These are phyloP conservation scores for Chaetoderma sp. DNA, from an alignment of 2,888 invertebrate species.

Conservation along the genomic window DNA sequence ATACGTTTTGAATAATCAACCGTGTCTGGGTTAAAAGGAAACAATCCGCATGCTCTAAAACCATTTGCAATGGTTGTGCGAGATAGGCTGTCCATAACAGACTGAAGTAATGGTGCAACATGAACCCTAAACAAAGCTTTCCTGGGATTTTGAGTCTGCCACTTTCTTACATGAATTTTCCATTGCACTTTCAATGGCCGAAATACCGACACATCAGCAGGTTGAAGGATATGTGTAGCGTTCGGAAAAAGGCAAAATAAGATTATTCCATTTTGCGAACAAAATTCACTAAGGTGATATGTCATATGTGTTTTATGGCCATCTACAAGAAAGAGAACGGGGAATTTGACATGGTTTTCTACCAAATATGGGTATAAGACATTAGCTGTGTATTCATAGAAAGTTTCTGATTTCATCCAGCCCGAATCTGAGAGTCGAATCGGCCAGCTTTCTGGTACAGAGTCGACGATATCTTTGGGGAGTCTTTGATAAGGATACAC, in stretches of 20 bases:
- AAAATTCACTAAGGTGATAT: not conserved
- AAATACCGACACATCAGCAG: constrained; percentile 28
- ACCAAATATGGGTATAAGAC: constrained; percentile 3
- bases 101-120: constrained; percentile 23
- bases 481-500: constrained; percentile 1
- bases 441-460: not conserved
- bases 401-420: constrained; percentile 6
- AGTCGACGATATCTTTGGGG: not conserved
- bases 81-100: constrained; percentile 18
- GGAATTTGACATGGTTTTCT: constrained; percentile 5
- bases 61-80: constrained; percentile 22
- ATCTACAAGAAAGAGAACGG: constrained; percentile 2
- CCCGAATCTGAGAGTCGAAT: not conserved
- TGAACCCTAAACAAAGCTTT: constrained; percentile 21
- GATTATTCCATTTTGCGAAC: constrained; percentile 19
- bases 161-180: constrained; percentile 23
- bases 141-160: constrained; percentile 28
- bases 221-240: constrained; percentile 28
- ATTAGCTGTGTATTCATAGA: constrained; percentile 5
- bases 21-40: constrained; percentile 18
- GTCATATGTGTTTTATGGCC: not conserved
- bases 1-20: constrained; percentile 25
- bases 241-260: constrained; percentile 29
- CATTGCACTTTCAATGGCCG: constrained; percentile 27
- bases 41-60: constrained; percentile 21